These are phyloP conservation scores for Chionomys nivalis DNA, from an alignment of 2,113 vertebrate species.

Conservation along the genomic window DNA sequence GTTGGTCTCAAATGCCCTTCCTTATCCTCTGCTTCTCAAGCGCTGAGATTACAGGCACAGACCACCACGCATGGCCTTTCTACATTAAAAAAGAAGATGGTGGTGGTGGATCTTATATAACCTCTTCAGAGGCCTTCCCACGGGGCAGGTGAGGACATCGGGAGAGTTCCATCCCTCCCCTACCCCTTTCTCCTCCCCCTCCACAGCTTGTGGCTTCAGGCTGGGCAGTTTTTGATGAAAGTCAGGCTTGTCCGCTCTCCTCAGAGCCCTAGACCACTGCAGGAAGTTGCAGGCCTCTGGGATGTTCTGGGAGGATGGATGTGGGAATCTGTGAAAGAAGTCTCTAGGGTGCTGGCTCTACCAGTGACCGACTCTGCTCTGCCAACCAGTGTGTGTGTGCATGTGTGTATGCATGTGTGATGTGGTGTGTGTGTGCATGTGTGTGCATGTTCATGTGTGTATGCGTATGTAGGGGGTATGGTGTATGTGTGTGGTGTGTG, in stretches of 20 bases:
- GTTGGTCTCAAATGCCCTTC: background rate
- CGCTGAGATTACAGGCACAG: too few relatives aligned
- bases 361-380: fast-evolving
- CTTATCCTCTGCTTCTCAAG: background rate
- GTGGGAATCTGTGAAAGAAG: background rate
- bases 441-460: background rate
- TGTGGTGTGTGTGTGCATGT: fast-evolving
- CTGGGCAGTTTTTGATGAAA: background rate
- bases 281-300: background rate
- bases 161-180: slow-evolving; percentile 2
- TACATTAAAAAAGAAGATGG: background rate
- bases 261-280: fast-evolving
- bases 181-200: slow-evolving; percentile 6
- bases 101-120: background rate
- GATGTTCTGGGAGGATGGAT: background rate
- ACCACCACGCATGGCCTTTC: background rate
- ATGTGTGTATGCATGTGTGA: background rate
- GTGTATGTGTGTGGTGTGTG: background rate
- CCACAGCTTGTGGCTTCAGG: background rate
- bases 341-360: background rate
- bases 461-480: background rate
- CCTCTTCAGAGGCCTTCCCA: slow-evolving; percentile 15
- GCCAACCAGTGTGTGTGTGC: background rate
- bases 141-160: slow-evolving; percentile 12
- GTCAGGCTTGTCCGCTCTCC: background rate